Percentiles rank a stretch among this genome's conserved stretches.
Conservation (phyloP, 1,140 invertebrate species). For the Macrobrachium rosenbergii region DNA sequence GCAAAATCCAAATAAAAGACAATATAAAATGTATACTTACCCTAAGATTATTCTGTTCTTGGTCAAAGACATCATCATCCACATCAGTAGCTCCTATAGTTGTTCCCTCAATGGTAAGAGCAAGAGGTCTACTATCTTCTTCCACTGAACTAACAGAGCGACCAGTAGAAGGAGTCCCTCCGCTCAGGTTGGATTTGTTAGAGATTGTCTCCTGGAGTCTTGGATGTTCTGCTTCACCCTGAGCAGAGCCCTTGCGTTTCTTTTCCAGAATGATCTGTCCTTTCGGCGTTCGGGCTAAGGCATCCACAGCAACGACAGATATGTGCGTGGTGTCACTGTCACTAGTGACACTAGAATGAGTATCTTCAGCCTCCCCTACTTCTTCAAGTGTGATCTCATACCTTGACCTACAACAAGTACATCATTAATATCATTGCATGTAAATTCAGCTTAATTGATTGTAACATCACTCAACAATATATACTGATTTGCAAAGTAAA, state of each 20-base stretch:
- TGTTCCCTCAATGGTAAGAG: constrained; percentile 70
- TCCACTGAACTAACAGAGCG: constrained; percentile 51
- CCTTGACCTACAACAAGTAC: constrained; percentile 32
- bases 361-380: constrained; percentile 25
- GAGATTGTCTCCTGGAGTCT: constrained; percentile 51
- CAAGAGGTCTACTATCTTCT: constrained; percentile 65
- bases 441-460: background rate
- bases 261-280: background rate
- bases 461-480: too few species aligned
- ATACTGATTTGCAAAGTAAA: too few species aligned
- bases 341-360: background rate
- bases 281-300: constrained; percentile 14
- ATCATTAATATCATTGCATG: background rate
- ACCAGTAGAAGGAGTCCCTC: constrained; percentile 46
- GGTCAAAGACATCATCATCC: constrained; percentile 67
- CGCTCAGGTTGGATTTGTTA: constrained; percentile 54
- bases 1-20: background rate
- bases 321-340: constrained; percentile 64
- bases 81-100: constrained; percentile 70
- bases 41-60: constrained; percentile 38
- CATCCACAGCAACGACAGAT: constrained; percentile 64
- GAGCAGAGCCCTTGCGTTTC: background rate
- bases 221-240: constrained; percentile 38
- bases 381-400: constrained; percentile 57
- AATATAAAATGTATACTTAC: constrained; percentile 11